phyloP scores from a whole-genome alignment of 2,113 vertebrate species.

The Crotophaga sulcirostris region DNA sequence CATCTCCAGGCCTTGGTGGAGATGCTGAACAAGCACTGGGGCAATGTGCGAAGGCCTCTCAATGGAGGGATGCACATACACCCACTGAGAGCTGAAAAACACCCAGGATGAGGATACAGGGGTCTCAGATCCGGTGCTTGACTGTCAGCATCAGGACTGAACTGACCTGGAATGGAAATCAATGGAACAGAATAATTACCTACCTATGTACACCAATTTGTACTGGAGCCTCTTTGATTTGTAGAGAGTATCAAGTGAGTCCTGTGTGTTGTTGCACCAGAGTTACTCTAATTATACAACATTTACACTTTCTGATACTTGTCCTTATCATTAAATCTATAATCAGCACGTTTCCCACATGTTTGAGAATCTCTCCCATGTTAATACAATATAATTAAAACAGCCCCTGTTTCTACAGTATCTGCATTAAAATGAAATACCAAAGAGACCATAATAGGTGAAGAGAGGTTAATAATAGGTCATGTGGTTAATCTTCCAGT shows the following conservation, averaged over 20 bases:
- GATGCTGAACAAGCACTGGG: not conserved
- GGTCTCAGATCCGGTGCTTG: not conserved
- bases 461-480: constrained; percentile 62
- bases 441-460: constrained; percentile 43
- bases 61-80: not conserved
- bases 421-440: constrained; percentile 46
- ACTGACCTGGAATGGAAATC: not conserved
- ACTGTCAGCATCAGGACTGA: not conserved
- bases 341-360: constrained; percentile 15
- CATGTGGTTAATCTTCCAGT: constrained; percentile 63
- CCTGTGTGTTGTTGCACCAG: not conserved
- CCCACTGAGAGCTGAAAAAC: not conserved
- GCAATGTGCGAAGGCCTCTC: not conserved
- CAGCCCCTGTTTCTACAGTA: constrained; percentile 23
- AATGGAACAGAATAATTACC: fast-evolving
- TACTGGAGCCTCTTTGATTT: not conserved
- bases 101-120: not conserved
- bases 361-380: constrained; percentile 42
- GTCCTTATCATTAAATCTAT: constrained; percentile 32
- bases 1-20: not conserved
- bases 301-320: constrained; percentile 25
- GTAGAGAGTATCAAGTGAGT: not conserved
- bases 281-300: constrained; percentile 12
- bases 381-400: constrained; percentile 58
- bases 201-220: not conserved